Evolutionary conservation across 2,888 invertebrate genomes (phyloP).

Genomic region (Pogonocherus hispidulus): DNA sequence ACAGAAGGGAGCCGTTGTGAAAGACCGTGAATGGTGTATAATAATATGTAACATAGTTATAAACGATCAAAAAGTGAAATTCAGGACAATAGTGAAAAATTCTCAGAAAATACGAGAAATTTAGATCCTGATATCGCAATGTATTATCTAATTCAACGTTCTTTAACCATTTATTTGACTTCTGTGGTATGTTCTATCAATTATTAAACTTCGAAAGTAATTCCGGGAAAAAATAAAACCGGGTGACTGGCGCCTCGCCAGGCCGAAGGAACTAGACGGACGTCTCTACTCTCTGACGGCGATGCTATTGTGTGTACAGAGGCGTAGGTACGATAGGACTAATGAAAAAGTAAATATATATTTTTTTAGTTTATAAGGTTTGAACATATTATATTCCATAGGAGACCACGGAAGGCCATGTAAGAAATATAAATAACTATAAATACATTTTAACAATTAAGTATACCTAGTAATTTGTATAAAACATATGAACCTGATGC

Average conservation of each 20-base stretch:
- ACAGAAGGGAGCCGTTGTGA: too few relatives aligned
- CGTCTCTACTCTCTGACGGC: conserved; percentile 31
- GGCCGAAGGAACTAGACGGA: conserved; percentile 46
- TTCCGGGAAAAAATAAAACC: conserved; percentile 49
- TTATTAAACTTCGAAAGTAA: conserved; percentile 44
- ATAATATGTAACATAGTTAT: too few relatives aligned
- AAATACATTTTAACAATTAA: too few relatives aligned
- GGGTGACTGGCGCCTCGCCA: conserved; percentile 40
- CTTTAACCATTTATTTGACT: conserved; percentile 2
- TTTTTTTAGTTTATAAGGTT: too few relatives aligned
- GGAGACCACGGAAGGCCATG: too few relatives aligned
- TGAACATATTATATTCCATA: too few relatives aligned
- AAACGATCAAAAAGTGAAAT: not conserved
- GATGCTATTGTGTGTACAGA: not conserved
- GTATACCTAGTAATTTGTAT: too few relatives aligned
- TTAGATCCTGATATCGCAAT: not conserved
- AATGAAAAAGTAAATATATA: too few relatives aligned
- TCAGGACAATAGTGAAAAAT: not conserved
- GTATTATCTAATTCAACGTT: not conserved
- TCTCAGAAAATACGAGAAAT: not conserved
- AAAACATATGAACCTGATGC: too few relatives aligned
- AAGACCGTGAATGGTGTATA: too few relatives aligned
- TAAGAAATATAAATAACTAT: too few relatives aligned
- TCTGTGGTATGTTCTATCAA: conserved; percentile 21
- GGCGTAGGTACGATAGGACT: too few relatives aligned